Base-by-base conservation (phyloP, 2,113 vertebrate genomes). In the Notiomystis cincta region DNA sequence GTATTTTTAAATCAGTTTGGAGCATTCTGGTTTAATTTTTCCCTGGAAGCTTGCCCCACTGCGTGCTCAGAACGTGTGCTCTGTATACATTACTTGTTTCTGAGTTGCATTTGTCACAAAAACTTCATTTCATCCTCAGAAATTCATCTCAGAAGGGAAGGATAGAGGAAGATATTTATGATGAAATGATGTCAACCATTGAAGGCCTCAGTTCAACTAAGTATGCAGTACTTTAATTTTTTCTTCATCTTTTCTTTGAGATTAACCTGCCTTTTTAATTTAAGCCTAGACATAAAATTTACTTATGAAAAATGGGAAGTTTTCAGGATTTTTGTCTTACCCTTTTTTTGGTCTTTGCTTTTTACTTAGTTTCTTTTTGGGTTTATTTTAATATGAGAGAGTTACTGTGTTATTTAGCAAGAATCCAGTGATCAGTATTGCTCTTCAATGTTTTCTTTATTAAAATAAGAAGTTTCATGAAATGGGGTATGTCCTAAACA, bases 141-240 rank as follows among this genome's bases (percentile, higher is more conserved):
- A 99, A 98, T 75, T 98, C 98, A 13, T 99, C 99, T 91, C 99
- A 99, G 96, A 99, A 98, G 97, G 98, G 98, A 75, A 98, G 98
- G 95, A 98, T 98, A 47, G 99, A 99, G 67, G 99, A 99, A 60
- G 99, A 99, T 90, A 98, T 98, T 30, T 98, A 99, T 30, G 99
- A 99, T 40, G 98, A 99, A 61, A 99, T 99, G 99, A 98, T 99
- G 85, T 99, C 98, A 4, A 99, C 99, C 83, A 99, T 99, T 3
- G 99, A 99, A 70, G 99, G 99, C 70, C 98, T 99, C 92, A 99
- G 98, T 96, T 98, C 98, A 78, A 98, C 98, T 82, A 99, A 98
- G 99, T 99, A 98, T 73, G 98, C 88, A 82, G 2, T 27, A 3
- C 75, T 35, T 40, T 18, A 15, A 22, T 44, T 69, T 69, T 77